phyloP scores from a whole-genome alignment of 1,140 invertebrate genomes.

The Tribolium castaneum region DNA sequence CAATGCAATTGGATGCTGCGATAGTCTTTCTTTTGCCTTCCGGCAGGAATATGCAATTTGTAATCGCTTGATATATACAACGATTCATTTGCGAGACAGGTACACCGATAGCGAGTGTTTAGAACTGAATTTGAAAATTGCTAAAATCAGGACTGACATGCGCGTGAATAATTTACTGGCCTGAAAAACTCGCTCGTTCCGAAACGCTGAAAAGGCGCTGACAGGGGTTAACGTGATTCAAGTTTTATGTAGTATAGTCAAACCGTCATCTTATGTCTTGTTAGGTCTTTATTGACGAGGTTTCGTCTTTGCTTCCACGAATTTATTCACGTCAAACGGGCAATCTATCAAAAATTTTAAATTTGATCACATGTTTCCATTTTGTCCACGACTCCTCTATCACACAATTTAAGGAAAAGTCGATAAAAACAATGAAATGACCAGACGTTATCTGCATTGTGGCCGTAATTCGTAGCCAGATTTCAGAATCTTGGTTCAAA shows the following conservation, averaged over 20 bases:
- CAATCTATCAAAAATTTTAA: too few species aligned
- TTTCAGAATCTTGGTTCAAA: too few species aligned
- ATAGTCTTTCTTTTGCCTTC: background rate
- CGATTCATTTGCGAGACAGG: background rate
- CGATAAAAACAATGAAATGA: too few species aligned
- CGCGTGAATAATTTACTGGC: background rate
- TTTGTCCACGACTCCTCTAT: too few species aligned
- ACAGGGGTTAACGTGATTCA: background rate
- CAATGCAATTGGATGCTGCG: slow-evolving; percentile 9
- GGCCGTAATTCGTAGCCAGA: too few species aligned
- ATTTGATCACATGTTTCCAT: too few species aligned
- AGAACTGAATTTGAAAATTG: background rate
- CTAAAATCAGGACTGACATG: background rate
- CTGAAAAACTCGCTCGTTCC: background rate
- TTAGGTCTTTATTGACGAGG: background rate
- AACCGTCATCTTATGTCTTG: background rate
- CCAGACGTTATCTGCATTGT: too few species aligned
- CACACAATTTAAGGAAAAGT: too few species aligned
- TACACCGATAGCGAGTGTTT: too few species aligned
- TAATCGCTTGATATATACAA: background rate
- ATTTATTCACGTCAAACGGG: too few species aligned
- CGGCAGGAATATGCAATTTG: background rate
- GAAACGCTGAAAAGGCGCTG: background rate
- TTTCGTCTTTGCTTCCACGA: background rate
- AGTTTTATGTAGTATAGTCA: background rate